Evolutionary conservation across 2,888 invertebrate species (phyloP), one percentile per base, ranked within the genome.

Genomic region (Hypomecis punctinalis): DNA sequence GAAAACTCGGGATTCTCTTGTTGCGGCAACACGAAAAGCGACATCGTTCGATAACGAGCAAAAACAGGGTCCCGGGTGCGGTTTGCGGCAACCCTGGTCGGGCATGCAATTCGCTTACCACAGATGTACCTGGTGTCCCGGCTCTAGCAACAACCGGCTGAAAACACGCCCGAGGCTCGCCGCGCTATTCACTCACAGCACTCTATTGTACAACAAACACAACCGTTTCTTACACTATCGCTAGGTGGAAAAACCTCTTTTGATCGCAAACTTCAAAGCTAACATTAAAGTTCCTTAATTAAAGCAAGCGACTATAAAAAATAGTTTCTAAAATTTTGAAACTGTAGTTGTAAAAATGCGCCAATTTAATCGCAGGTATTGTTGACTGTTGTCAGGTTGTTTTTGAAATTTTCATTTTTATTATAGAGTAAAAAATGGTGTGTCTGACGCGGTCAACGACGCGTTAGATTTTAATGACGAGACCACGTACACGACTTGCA

Each of bases 391-490:
- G 23, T 9, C 13, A 37, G 46, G 46, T 66, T 59, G 45, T 43
- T 56, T 67, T 69, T 67, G 45, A 59, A 60, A 64, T 60, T 71
- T 65, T 68, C 70, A 66, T 70, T 63, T 72, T 70, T 71, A 73
- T 72, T 71, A 70, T 66, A 67, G 57, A 61, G 47, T 67, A 70
- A 78, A 80, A 77, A 73, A 67, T 70, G 70, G 63, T 67, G 62
- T 66, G 68, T 70, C 67, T 68, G 63, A 59, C 35, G 67, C 68
- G 77, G 71, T 78, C 80, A 78, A 77, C 80, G 62, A 65, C 63
- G 80, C 80, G 83, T 77, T 77, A 75, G 72, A 76, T 81, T 85
- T 86, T 86, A 86, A 88, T 84, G 82, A 83, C 68, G 76, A 71
- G 70, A 75, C 63, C 76, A 77, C 73, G 74, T 80, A 73, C 65